phyloP scores from a whole-genome alignment of 2,113 vertebrate species.

The Hippocampus zosterae region DNA sequence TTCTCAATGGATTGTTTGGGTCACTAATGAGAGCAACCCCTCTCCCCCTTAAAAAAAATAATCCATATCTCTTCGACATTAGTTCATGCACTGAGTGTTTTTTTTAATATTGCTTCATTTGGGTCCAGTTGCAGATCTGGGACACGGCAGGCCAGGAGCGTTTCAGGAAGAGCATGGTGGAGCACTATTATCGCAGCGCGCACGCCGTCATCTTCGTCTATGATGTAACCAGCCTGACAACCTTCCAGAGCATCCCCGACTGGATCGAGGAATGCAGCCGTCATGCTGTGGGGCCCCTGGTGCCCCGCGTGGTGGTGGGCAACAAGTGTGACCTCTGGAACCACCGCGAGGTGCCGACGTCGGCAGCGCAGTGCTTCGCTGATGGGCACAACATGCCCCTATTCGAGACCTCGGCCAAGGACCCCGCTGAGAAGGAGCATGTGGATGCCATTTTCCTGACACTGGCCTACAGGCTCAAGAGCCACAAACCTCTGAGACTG shows the following conservation, averaged over 20 bases:
- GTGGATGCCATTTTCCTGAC: constrained; percentile 75
- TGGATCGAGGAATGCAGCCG: constrained; percentile 72
- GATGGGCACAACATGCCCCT: constrained; percentile 71
- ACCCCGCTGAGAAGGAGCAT: constrained; percentile 68
- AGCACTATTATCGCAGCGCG: constrained; percentile 74
- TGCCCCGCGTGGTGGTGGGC: constrained; percentile 72
- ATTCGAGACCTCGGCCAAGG: constrained; percentile 75
- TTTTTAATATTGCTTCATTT: constrained; percentile 6
- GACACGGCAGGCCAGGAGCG: constrained; percentile 76
- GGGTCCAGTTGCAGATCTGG: constrained; percentile 73
- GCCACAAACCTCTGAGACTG: constrained; percentile 70
- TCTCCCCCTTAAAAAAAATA: too few species aligned
- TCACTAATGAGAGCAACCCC: too few species aligned
- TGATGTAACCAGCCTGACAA: constrained; percentile 66
- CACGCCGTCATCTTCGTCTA: constrained; percentile 75
- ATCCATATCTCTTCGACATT: too few species aligned
- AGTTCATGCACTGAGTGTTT: not conserved
- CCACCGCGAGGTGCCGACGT: constrained; percentile 63
- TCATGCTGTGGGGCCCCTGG: constrained; percentile 65
- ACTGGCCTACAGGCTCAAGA: constrained; percentile 72
- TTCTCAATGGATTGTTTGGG: too few species aligned
- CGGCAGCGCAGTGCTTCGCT: constrained; percentile 62
- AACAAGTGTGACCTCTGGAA: constrained; percentile 73
- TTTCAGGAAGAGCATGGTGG: constrained; percentile 77
- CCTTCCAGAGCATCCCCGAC: constrained; percentile 70